Percentiles rank a stretch among this genome's conserved stretches.
Evolutionary conservation across 1,140 invertebrate species (phyloP).

Genomic region (Calliopsis andreniformis): DNA sequence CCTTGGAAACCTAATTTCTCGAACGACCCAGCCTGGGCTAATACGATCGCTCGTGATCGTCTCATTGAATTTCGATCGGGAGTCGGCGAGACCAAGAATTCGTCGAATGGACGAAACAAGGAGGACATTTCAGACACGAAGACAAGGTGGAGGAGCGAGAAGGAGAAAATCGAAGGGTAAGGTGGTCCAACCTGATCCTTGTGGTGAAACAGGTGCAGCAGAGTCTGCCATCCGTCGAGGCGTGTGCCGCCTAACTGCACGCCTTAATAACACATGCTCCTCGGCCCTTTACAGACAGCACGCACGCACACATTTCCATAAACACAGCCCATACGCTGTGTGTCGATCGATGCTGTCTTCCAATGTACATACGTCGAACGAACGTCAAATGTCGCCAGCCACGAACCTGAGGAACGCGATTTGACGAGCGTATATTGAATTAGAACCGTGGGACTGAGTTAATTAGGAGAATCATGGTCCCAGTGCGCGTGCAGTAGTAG

Average conservation of each 20-base stretch:
- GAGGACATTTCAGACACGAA: no score
- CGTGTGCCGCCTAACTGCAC: constrained; percentile 65
- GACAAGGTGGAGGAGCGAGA: neutral
- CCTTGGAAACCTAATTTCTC: constrained; percentile 47
- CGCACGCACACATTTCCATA: constrained; percentile 65
- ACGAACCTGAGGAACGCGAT: neutral
- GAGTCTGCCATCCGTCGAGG: constrained; percentile 37
- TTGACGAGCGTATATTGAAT: neutral
- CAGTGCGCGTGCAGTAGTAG: no score
- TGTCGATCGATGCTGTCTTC: constrained; percentile 36
- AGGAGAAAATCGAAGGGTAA: constrained; percentile 42
- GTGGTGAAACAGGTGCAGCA: constrained; percentile 60
- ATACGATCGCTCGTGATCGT: constrained; percentile 40
- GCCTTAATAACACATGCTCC: constrained; percentile 58
- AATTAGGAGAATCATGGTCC: no score
- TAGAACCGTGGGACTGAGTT: no score
- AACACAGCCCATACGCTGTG: constrained; percentile 42
- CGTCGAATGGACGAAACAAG: constrained; percentile 11
- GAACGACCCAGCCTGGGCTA: neutral
- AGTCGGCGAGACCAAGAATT: neutral
- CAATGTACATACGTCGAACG: no score
- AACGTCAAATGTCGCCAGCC: no score
- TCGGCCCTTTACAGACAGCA: constrained; percentile 45
- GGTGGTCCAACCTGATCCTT: constrained; percentile 64
- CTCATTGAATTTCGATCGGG: constrained; percentile 48